A percentile compares a stretch with the other conserved stretches of the same genome.
Conservation (phyloP, 2,888 invertebrate species). For the Parnassius mnemosyne region DNA sequence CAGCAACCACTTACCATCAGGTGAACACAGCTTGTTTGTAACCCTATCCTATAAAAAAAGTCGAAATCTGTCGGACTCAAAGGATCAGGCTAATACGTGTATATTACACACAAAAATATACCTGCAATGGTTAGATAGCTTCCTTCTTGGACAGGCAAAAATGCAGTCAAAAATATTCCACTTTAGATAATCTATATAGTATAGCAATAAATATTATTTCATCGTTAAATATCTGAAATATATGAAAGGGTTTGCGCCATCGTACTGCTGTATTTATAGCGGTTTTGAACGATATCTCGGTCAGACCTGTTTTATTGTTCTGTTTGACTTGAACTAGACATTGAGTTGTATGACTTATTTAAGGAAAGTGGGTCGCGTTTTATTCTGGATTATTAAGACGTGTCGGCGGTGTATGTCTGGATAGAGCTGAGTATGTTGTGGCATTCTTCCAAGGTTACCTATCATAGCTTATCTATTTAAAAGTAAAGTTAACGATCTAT, state of each 20-base stretch:
- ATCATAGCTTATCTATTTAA: constrained; percentile 3
- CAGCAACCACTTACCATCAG: too few species aligned
- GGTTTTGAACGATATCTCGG: constrained; percentile 36
- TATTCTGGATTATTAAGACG: constrained; percentile 41
- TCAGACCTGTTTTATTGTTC: constrained; percentile 37
- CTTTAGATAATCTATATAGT: too few species aligned
- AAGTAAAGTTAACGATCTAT: too few species aligned
- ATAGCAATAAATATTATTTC: not conserved
- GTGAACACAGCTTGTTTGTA: too few species aligned
- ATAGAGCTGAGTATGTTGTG: constrained; percentile 44
- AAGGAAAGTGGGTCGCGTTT: constrained; percentile 53
- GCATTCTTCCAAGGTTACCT: constrained; percentile 51
- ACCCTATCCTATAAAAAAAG: too few species aligned
- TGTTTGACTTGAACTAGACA: constrained; percentile 66
- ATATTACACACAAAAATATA: too few species aligned
- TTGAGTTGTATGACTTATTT: constrained; percentile 45
- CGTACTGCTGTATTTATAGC: constrained; percentile 36
- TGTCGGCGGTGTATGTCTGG: constrained; percentile 47
- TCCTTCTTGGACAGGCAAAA: too few species aligned
- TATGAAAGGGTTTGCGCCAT: constrained; percentile 12
- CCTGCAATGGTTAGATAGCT: too few species aligned
- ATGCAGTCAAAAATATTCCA: too few species aligned
- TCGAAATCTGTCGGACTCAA: too few species aligned
- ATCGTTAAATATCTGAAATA: not conserved
- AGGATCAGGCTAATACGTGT: too few species aligned